Percentiles rank a stretch among this genome's conserved stretches.
These are phyloP conservation scores for Carassius auratus DNA, from an alignment of 2,113 vertebrate genomes.

Conservation along the genomic window DNA sequence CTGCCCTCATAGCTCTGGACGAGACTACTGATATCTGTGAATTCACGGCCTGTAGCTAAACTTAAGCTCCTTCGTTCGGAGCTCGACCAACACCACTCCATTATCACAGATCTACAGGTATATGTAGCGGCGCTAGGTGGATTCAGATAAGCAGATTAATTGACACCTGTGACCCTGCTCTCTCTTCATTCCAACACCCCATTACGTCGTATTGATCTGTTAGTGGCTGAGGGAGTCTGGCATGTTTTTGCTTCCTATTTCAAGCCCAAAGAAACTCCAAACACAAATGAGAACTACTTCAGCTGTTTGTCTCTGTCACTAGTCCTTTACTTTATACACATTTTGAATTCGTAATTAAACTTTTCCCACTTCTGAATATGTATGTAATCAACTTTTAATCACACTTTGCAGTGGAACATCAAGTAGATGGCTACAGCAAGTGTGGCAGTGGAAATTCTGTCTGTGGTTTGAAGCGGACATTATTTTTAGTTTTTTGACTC, in stretches of 20 bases:
- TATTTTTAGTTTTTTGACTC: neutral
- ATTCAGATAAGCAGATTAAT: slow-evolving; percentile 77
- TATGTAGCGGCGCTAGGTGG: slow-evolving; percentile 63
- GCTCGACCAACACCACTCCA: slow-evolving; percentile 55
- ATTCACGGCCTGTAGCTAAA: slow-evolving; percentile 2
- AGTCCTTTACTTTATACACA: slow-evolving; percentile 64
- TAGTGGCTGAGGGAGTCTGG: slow-evolving; percentile 11
- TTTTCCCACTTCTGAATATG: slow-evolving; percentile 61
- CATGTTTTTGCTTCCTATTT: slow-evolving; percentile 20
- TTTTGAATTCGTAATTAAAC: slow-evolving; percentile 70
- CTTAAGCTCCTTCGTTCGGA: slow-evolving; percentile 20
- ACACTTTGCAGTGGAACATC: slow-evolving; percentile 62
- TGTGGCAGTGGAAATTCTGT: neutral
- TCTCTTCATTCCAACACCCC: slow-evolving; percentile 71
- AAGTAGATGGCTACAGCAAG: slow-evolving; percentile 55
- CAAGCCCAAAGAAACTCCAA: slow-evolving; percentile 23
- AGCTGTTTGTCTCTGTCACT: slow-evolving; percentile 25
- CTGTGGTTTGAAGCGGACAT: neutral
- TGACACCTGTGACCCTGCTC: slow-evolving; percentile 71
- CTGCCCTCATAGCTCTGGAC: slow-evolving; percentile 6
- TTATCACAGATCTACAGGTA: slow-evolving; percentile 71
- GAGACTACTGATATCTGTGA: slow-evolving; percentile 43
- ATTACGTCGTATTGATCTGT: slow-evolving; percentile 75
- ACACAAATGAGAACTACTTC: slow-evolving; percentile 40
- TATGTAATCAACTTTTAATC: slow-evolving; percentile 71